A percentile compares a stretch with the other conserved stretches of the same genome.
These are phyloP conservation scores for Solea solea DNA, from an alignment of 2,113 vertebrate species.

Conservation along the genomic window DNA sequence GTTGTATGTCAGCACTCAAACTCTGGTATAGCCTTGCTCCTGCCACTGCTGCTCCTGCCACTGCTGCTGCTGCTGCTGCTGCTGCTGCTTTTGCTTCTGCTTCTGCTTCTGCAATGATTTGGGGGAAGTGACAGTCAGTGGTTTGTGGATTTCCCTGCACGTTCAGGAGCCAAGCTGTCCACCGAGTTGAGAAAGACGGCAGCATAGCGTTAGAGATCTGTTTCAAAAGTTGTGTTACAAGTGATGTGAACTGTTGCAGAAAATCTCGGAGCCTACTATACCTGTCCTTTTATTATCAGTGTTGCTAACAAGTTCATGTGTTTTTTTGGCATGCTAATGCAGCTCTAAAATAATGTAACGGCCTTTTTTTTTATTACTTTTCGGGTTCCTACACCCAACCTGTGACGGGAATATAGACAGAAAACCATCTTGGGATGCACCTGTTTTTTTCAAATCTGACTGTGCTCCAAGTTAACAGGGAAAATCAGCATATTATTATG, in stretches of 20 bases:
- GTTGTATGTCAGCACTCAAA: constrained; percentile 54
- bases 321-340: constrained; percentile 10
- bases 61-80: too few species aligned
- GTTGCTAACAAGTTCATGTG: constrained; percentile 17
- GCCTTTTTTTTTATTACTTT: constrained; percentile 47
- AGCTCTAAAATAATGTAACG: constrained; percentile 36
- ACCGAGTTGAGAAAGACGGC: constrained; percentile 49
- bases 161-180: constrained; percentile 29
- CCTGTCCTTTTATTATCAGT: constrained; percentile 2
- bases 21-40: constrained; percentile 36
- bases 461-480: constrained; percentile 27
- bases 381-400: constrained; percentile 33
- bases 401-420: constrained; percentile 39
- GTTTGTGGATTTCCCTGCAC: constrained; percentile 45
- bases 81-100: constrained; percentile 34
- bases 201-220: neutral
- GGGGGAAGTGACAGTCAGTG: constrained; percentile 33
- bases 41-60: too few species aligned
- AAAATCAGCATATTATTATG: constrained; percentile 6
- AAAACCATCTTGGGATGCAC: constrained; percentile 15
- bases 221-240: constrained; percentile 9
- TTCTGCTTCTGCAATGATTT: constrained; percentile 54
- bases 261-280: constrained; percentile 14
- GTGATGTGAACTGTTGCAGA: neutral
- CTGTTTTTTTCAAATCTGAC: constrained; percentile 47